A percentile compares a stretch with the other conserved stretches of the same genome.
phyloP scores from a whole-genome alignment of 2,888 invertebrate genomes.

The Ischnura elegans region DNA sequence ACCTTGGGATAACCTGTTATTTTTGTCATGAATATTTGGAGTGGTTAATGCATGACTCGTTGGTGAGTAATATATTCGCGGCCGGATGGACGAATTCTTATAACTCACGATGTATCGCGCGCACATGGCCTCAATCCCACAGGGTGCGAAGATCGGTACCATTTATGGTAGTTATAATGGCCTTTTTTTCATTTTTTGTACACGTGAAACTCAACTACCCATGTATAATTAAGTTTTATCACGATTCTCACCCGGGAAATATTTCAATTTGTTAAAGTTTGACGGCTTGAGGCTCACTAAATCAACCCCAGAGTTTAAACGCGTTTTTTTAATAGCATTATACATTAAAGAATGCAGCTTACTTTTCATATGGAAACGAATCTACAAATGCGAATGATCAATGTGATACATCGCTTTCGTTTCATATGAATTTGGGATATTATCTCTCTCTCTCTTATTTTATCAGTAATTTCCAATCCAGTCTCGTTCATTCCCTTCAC shows the following conservation, averaged over 20 bases:
- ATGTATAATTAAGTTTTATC: neutral
- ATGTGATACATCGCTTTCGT: too few species aligned
- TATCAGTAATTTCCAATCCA: too few species aligned
- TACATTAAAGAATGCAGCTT: neutral
- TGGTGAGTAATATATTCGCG: neutral
- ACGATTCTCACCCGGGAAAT: neutral
- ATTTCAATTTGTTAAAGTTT: neutral
- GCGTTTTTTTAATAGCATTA: neutral
- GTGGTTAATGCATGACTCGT: neutral
- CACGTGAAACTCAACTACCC: neutral
- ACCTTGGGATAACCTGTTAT: neutral
- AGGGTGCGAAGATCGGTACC: neutral
- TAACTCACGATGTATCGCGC: neutral
- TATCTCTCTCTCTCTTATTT: too few species aligned
- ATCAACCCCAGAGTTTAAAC: neutral
- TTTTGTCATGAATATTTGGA: neutral
- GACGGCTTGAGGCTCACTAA: too few species aligned
- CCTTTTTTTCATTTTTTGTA: neutral
- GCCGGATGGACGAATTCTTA: neutral
- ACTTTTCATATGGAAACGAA: neutral
- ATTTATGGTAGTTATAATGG: neutral
- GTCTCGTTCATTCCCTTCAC: too few species aligned
- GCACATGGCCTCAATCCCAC: neutral
- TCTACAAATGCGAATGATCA: neutral
- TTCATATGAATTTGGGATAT: too few species aligned